Conservation (phyloP, 1,140 invertebrate species). For the Apolygus lucorum region DNA sequence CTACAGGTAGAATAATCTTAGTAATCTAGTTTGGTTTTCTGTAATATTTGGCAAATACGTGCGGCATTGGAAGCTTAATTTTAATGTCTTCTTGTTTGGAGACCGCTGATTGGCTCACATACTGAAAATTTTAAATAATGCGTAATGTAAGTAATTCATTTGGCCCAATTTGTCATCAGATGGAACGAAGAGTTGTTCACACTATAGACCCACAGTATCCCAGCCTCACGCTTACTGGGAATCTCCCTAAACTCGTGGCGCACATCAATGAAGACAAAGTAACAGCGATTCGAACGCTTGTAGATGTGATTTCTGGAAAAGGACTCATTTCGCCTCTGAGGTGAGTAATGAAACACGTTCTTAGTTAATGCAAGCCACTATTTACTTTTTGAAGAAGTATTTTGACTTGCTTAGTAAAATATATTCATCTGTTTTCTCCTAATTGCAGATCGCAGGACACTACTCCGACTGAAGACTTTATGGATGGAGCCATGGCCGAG, state of each 20-base stretch:
- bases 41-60: background rate
- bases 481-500: conserved; percentile 16
- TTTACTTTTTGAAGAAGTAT: too few species aligned
- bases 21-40: background rate
- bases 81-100: too few species aligned
- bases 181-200: conserved; percentile 69
- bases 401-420: too few species aligned
- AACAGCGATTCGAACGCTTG: conserved; percentile 49
- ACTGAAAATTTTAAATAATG: too few species aligned
- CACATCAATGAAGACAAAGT: conserved; percentile 87
- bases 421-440: too few species aligned
- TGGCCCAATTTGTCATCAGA: conserved; percentile 37
- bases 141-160: background rate
- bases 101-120: too few species aligned
- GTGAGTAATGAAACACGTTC: conserved; percentile 20
- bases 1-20: conserved; percentile 60
- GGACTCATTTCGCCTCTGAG: conserved; percentile 43
- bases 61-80: too few species aligned
- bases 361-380: too few species aligned
- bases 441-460: conserved; percentile 30
- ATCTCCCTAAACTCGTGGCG: conserved; percentile 73
- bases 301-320: conserved; percentile 39
- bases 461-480: conserved; percentile 26
- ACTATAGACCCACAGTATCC: conserved; percentile 80
- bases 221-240: conserved; percentile 68